Evolutionary conservation across 2,888 invertebrate species (phyloP), one percentile per base, ranked within the genome.

Genomic region (Stratiomys singularior): DNA sequence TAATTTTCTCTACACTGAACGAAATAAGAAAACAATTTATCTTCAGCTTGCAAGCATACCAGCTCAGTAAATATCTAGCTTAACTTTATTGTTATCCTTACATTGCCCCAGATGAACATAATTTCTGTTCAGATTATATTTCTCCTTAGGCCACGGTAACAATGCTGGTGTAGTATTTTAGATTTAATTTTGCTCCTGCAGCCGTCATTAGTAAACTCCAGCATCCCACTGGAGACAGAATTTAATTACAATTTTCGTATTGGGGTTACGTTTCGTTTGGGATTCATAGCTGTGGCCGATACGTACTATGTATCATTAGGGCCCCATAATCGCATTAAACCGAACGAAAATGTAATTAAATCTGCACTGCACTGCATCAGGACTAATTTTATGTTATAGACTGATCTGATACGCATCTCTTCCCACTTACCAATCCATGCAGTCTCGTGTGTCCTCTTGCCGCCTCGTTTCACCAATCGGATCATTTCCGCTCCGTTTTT

Each of bases 311-410:
- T 74, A 74, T 74, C 74, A 74, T 74, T 74, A 74, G 74, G 74
- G 74, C 44, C 18, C 76, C 76, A 78, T 78, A 78, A 78, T 78
- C 78, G 76, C 76, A 78, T 78, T 78, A 78, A 37, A 78, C 78
- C 52, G 78, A 66, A 76, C 76, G 78, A 78, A 78, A 78, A 78
- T 78, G 78, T 78, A 78, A 78, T 78, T 78, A 78, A 78, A 78
- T 78, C 78, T 78, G 78, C 78, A 78, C 37, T 78, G 71, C 72
- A 64, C 76, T 78, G 78, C 78, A 74, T 60, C 58, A 52, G 44
- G 74, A 74, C 74, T 74, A 74, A 74, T 74, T 74, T 74, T 37
- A 74, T 60, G 74, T 74, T 74, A 74, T 74, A 60, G 23, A 60
- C 60, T 37, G 60, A 74, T 74, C 74, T 58, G 74, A 74, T 74